Base-by-base conservation (phyloP, 1,140 invertebrate species). In the Eriocheir sinensis region DNA sequence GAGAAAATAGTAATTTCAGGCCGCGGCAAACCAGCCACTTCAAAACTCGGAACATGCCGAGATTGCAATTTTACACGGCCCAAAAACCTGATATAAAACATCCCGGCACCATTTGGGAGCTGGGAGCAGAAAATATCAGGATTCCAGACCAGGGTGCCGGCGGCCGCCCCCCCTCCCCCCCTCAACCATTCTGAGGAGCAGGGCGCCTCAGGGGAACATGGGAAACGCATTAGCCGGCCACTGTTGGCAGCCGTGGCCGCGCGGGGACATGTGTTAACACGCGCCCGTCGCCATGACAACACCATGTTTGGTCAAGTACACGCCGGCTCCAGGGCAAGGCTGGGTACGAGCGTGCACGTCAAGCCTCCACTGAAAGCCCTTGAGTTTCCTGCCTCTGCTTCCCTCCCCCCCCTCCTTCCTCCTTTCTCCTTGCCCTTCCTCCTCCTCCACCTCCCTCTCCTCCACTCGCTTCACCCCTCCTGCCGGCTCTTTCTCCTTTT, bases 301-400 rank as follows among this genome's bases (percentile, higher is more conserved):
- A 94, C 89, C 89, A 91, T 94, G 93, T 94, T 94, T 94, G 93
- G 93, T 94, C 93, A 94, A 94, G 93, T 94, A 94, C 93, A 94
- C 93, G 85, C 79, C 89, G 80, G 93, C 93, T 94, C 88, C 93
- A 91, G 93, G 93, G 93, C 93, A 91, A 83, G 72, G 89, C 93
- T 85, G 89, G 93, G 93, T 91, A 91, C 89, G 80, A 30, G 32
- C 79, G 72, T 91, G 80, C 38, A 53, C 32, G 60, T 48, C 79
- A 60, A 85, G 79, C n/a, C 89, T 85, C 89, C 38, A 85, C 48
- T 94, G 89, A 94, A 94, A 91, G 93, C 93, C 89, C 89, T 85
- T 83, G 34, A 53, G 80, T 44, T 85, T 85, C 89, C 92, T 79
- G 41, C 34, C 34, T 41, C 32, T 34, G 60, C 89, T 41, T 86